phyloP scores from a whole-genome alignment of 2,888 invertebrate species.

The Archaeoteleia sp. region DNA sequence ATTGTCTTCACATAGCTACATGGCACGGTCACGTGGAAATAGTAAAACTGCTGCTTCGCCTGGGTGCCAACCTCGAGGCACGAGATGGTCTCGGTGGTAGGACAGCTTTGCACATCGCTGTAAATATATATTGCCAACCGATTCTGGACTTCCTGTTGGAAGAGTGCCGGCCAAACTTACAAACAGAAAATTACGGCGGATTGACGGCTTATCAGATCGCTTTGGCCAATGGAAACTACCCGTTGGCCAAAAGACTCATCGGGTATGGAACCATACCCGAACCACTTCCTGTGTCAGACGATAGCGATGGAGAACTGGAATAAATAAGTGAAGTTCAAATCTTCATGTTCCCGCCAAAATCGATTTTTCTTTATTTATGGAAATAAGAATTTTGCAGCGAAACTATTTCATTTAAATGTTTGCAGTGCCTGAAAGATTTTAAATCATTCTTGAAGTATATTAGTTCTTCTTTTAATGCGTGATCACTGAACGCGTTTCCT shows the following conservation, averaged over 20 bases:
- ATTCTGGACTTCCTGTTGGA: slow-evolving; percentile 80
- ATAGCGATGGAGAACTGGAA: too few species aligned
- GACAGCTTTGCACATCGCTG: slow-evolving; percentile 86
- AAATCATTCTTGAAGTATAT: too few species aligned
- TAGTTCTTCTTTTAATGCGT: too few species aligned
- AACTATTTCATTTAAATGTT: too few species aligned
- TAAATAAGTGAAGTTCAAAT: too few species aligned
- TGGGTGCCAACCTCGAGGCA: slow-evolving; percentile 89
- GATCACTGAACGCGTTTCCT: too few species aligned
- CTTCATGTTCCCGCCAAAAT: too few species aligned
- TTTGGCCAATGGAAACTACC: slow-evolving; percentile 55
- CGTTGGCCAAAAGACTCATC: slow-evolving; percentile 69
- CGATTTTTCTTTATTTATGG: too few species aligned
- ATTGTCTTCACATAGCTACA: slow-evolving; percentile 91
- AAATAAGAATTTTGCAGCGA: too few species aligned
- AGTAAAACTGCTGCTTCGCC: slow-evolving; percentile 83
- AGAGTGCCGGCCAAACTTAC: slow-evolving; percentile 79
- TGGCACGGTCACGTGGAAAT: slow-evolving; percentile 83
- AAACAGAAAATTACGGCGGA: slow-evolving; percentile 81
- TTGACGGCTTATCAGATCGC: slow-evolving; percentile 83
- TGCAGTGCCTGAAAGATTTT: too few species aligned
- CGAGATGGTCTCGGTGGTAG: slow-evolving; percentile 86
- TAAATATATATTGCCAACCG: slow-evolving; percentile 80
- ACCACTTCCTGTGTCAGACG: too few species aligned
- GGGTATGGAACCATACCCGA: slow-evolving; percentile 68